Evolutionary conservation across 1,140 invertebrate genomes (phyloP).

Genomic region (Probaryconus sp.): DNA sequence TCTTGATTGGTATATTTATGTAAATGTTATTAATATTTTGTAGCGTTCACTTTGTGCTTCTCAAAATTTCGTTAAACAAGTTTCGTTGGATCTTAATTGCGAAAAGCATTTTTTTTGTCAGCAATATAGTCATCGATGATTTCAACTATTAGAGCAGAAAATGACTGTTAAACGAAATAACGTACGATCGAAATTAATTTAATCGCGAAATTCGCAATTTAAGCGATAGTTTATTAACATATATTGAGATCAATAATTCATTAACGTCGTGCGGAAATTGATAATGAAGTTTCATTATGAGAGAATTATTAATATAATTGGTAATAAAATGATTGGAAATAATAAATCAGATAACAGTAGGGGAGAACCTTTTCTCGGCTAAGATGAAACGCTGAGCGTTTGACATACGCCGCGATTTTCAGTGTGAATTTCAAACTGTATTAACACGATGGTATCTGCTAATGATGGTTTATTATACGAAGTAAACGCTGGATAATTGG

Average conservation of each 20-base stretch:
- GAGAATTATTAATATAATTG: too few relatives aligned
- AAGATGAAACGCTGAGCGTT: too few relatives aligned
- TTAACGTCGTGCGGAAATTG: neutral
- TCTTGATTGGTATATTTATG: too few relatives aligned
- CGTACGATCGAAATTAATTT: neutral
- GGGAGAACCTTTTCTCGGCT: too few relatives aligned
- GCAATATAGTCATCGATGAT: conserved; percentile 14
- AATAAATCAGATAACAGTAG: neutral
- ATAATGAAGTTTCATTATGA: conserved; percentile 3
- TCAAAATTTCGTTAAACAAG: conserved; percentile 26
- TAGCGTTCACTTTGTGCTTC: conserved; percentile 1
- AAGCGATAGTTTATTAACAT: conserved; percentile 7
- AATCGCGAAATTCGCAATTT: neutral
- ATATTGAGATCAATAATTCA: conserved; percentile 3
- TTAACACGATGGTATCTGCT: too few relatives aligned
- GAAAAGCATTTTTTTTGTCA: neutral
- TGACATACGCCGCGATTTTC: neutral
- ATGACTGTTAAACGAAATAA: conserved; percentile 15
- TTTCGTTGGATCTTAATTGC: too few relatives aligned
- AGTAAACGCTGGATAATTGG: too few relatives aligned
- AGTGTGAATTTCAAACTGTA: too few relatives aligned
- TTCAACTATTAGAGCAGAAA: conserved; percentile 11
- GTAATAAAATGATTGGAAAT: too few relatives aligned
- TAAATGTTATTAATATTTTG: conserved; percentile 15
- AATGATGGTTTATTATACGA: too few relatives aligned